phyloP scores from a whole-genome alignment of 2,888 invertebrate genomes.

The Heteropelma amictum region DNA sequence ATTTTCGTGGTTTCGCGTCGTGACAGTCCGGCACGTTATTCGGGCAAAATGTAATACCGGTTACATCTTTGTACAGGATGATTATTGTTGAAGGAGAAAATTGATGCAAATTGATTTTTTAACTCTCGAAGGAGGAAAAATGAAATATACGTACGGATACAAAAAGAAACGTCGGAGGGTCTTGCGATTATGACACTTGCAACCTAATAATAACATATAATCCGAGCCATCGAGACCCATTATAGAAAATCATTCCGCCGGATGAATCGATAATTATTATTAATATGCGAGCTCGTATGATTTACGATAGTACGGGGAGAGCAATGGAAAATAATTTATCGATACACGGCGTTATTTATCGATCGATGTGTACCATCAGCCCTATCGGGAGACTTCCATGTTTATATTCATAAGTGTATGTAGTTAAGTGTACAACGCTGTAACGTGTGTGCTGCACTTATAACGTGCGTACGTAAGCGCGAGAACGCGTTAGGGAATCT shows the following conservation, averaged over 20 bases:
- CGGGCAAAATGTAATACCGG: too few relatives aligned
- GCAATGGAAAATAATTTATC: constrained; percentile 46
- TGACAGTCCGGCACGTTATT: too few relatives aligned
- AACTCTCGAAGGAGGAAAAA: not conserved
- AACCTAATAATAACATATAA: constrained; percentile 19
- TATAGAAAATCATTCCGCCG: constrained; percentile 27
- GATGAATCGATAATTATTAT: constrained; percentile 45
- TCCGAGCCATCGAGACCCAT: constrained; percentile 41
- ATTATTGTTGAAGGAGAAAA: too few relatives aligned
- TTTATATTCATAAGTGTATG: not conserved
- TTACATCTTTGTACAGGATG: too few relatives aligned
- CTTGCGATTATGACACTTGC: constrained; percentile 23
- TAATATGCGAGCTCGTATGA: constrained; percentile 54
- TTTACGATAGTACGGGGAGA: constrained; percentile 58
- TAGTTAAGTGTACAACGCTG: not conserved
- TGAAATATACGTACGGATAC: too few relatives aligned
- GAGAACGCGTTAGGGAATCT: constrained; percentile 45
- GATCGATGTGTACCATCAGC: constrained; percentile 17
- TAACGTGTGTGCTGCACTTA: constrained; percentile 8
- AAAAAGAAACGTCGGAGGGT: not conserved
- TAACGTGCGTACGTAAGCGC: constrained; percentile 8
- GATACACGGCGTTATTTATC: constrained; percentile 58
- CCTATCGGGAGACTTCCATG: constrained; percentile 34
- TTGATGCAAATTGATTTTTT: not conserved
- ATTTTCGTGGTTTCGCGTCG: too few relatives aligned